Conservation (phyloP, 1,140 invertebrate genomes). For the Cataglyphis hispanica region DNA sequence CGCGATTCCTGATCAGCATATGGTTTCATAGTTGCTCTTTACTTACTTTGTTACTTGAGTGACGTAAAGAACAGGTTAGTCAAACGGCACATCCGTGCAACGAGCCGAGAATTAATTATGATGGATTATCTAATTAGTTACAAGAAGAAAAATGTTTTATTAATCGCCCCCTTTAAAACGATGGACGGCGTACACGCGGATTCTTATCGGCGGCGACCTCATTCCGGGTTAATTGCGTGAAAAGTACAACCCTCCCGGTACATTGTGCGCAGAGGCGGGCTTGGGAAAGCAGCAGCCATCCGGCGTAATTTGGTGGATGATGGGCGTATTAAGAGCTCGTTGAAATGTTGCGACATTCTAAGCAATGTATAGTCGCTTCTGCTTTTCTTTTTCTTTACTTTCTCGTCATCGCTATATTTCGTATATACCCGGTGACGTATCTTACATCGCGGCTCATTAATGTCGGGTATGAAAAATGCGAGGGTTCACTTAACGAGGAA, state of each 20-base stretch:
- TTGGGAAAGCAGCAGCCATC: constrained; percentile 21
- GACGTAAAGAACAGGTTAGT: constrained; percentile 15
- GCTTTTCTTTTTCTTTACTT: neutral
- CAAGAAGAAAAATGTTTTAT: constrained; percentile 28
- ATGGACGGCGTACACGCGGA: neutral
- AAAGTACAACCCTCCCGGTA: constrained; percentile 60
- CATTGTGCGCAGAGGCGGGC: neutral
- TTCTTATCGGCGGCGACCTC: constrained; percentile 46
- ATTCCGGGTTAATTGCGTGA: constrained; percentile 68
- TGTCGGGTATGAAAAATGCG: constrained; percentile 23
- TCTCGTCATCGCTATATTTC: constrained; percentile 46
- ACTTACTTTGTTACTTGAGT: constrained; percentile 29
- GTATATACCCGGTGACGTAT: neutral
- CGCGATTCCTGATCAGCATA: constrained; percentile 7
- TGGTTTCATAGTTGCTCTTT: constrained; percentile 2
- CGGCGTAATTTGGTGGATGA: constrained; percentile 68
- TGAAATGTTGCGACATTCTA: constrained; percentile 60
- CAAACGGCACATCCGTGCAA: neutral
- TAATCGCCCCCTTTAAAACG: constrained; percentile 31
- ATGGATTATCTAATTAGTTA: constrained; percentile 57
- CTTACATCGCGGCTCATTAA: constrained; percentile 47
- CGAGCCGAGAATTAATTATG: constrained; percentile 36
- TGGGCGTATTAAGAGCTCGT: constrained; percentile 57
- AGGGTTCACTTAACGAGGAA: constrained; percentile 29
- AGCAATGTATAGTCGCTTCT: constrained; percentile 12